A percentile compares a stretch with the other conserved stretches of the same genome.
phyloP scores from a whole-genome alignment of 2,888 invertebrate genomes.

The Oeneis ivallda region DNA sequence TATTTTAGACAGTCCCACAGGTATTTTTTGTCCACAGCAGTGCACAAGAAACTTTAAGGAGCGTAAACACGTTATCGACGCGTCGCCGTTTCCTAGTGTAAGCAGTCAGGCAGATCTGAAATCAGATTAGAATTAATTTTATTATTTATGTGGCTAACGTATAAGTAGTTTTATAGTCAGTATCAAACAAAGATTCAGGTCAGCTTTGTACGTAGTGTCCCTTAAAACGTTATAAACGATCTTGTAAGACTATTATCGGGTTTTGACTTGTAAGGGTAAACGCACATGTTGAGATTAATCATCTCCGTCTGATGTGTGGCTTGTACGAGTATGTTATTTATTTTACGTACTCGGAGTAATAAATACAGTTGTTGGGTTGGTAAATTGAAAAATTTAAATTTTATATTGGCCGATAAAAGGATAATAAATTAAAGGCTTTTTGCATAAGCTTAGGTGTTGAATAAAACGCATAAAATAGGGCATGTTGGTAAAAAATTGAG shows the following conservation, averaged over 20 bases:
- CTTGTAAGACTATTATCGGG: conserved; percentile 31
- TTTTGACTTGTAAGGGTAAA: conserved; percentile 30
- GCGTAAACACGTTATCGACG: no score
- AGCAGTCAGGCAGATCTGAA: no score
- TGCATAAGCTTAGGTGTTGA: neutral
- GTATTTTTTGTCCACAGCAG: no score
- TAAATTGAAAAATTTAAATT: conserved; percentile 22
- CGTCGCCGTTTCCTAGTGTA: no score
- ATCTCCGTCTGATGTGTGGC: neutral
- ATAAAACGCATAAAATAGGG: no score
- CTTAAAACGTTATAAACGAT: conserved; percentile 29
- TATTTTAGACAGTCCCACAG: no score
- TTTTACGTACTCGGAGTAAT: conserved; percentile 6
- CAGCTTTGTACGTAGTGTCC: conserved; percentile 25
- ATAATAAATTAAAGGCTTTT: neutral
- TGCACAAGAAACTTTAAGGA: no score
- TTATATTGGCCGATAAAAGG: conserved; percentile 5
- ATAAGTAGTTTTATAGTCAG: conserved; percentile 16
- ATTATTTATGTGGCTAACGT: neutral
- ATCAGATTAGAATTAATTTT: neutral
- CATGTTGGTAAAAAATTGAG: no score
- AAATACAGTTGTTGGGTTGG: conserved; percentile 20
- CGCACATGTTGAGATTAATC: conserved; percentile 31
- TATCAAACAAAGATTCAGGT: conserved; percentile 27
- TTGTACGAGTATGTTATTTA: conserved; percentile 17